Evolutionary conservation across 2,797 vertebrate genomes (phyloP).

Genomic region (Carduelis carduelis): DNA sequence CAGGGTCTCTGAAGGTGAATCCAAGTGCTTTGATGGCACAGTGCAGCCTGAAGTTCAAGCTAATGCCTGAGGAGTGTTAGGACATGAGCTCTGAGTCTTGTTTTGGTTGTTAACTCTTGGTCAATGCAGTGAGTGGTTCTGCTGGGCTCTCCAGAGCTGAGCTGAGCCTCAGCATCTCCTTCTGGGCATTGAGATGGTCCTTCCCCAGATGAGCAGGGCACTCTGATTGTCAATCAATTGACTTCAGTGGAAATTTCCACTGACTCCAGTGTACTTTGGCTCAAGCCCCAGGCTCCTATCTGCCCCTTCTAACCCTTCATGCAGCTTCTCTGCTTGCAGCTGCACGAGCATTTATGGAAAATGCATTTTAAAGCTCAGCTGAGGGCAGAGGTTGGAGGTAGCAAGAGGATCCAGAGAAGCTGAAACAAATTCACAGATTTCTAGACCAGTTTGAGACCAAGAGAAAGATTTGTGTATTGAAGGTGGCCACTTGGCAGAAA

Average conservation of each 20-base stretch:
- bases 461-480: not conserved
- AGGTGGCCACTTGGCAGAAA: not conserved
- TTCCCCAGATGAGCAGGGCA: not conserved
- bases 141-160: not conserved
- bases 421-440: not conserved
- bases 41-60: not conserved
- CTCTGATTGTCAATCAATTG: not conserved
- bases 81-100: not conserved
- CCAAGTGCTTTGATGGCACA: not conserved
- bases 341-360: not conserved
- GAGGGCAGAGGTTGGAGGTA: not conserved
- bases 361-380: not conserved
- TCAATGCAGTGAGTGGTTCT: not conserved
- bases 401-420: not conserved
- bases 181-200: not conserved
- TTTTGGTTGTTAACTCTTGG: not conserved
- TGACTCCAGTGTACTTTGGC: not conserved
- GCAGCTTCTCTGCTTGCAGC: not conserved
- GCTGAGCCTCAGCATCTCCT: not conserved
- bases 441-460: not conserved
- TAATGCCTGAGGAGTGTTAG: too few species aligned
- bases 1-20: not conserved
- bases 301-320: not conserved
- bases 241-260: slow-evolving; percentile 53
- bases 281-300: not conserved